phyloP scores from a whole-genome alignment of 1,140 invertebrate species.

The Temnothorax curvispinosus region DNA sequence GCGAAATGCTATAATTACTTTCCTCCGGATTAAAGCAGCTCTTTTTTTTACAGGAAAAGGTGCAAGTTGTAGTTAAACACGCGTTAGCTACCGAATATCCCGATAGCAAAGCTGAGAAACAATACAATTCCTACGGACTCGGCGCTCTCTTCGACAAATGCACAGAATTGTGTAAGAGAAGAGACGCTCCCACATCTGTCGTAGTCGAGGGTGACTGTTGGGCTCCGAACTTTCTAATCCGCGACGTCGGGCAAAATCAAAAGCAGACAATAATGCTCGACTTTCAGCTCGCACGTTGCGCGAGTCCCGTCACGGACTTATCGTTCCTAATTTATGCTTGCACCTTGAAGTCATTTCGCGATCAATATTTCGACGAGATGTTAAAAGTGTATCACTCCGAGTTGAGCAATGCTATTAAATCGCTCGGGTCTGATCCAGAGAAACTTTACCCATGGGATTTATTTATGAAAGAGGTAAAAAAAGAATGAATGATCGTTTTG shows the following conservation, averaged over 20 bases:
- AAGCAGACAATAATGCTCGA: slow-evolving; percentile 88
- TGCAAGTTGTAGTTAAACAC: slow-evolving; percentile 86
- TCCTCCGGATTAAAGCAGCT: background rate
- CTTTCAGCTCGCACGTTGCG: slow-evolving; percentile 89
- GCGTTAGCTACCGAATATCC: slow-evolving; percentile 89
- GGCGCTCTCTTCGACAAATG: slow-evolving; percentile 76
- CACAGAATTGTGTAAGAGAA: slow-evolving; percentile 72
- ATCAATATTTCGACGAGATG: slow-evolving; percentile 86
- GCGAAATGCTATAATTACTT: background rate
- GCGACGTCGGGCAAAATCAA: slow-evolving; percentile 80
- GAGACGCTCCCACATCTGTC: slow-evolving; percentile 83
- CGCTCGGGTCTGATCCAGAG: slow-evolving; percentile 87
- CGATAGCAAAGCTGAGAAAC: slow-evolving; percentile 86
- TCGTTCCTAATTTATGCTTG: slow-evolving; percentile 88
- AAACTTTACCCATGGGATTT: slow-evolving; percentile 86
- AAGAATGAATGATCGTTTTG: background rate
- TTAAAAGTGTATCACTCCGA: slow-evolving; percentile 87
- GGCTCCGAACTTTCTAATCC: slow-evolving; percentile 90
- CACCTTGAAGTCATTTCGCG: slow-evolving; percentile 87
- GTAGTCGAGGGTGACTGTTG: slow-evolving; percentile 91
- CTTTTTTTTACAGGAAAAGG: slow-evolving; percentile 59
- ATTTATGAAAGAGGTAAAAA: slow-evolving; percentile 80
- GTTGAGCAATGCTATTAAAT: slow-evolving; percentile 85
- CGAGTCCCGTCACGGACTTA: slow-evolving; percentile 88
- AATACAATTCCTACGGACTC: slow-evolving; percentile 80